These are phyloP conservation scores for Cichladusa arquata DNA, from an alignment of 2,113 vertebrate species.

Conservation along the genomic window DNA sequence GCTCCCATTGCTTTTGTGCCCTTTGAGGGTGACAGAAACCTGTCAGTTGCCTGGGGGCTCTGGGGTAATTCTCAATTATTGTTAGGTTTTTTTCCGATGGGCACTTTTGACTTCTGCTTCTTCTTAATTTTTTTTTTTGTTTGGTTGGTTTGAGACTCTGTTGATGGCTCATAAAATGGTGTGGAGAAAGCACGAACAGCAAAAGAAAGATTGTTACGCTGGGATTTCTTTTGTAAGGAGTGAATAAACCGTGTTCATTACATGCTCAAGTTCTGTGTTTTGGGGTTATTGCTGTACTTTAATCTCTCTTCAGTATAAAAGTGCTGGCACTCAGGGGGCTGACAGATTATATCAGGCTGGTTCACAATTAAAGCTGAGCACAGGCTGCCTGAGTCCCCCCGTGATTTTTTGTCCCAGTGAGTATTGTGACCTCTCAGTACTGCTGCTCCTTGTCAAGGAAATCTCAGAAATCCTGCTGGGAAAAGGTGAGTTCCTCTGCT, in stretches of 20 bases:
- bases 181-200: background rate
- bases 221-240: background rate
- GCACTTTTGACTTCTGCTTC: background rate
- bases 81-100: background rate
- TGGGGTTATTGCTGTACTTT: background rate
- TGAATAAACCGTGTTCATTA: background rate
- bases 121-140: background rate
- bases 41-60: background rate
- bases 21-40: background rate
- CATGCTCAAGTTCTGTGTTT: rapidly evolving
- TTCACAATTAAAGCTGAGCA: background rate
- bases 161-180: background rate
- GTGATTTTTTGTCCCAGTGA: rapidly evolving
- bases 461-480: background rate
- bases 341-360: background rate
- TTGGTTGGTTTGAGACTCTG: background rate
- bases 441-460: background rate
- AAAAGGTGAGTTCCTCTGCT: background rate
- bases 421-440: rapidly evolving
- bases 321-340: background rate
- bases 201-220: background rate
- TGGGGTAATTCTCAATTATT: background rate
- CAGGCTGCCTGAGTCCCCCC: background rate
- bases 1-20: background rate
- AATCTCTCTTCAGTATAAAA: background rate